Evolutionary conservation across 2,797 vertebrate species (phyloP).

Genomic region (Enteromius treurensis): DNA sequence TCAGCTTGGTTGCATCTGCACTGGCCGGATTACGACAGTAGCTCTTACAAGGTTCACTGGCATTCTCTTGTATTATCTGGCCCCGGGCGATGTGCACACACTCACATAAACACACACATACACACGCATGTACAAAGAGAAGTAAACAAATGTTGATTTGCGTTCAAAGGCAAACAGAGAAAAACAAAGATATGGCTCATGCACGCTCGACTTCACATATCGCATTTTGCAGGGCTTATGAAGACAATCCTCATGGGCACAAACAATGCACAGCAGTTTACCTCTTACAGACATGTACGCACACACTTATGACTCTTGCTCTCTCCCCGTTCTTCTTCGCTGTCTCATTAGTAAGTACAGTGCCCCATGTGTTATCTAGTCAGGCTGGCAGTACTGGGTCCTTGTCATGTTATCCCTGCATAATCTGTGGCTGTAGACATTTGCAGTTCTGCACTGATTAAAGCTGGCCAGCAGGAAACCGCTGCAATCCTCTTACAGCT

Average conservation of each 20-base stretch:
- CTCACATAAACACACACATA: not conserved
- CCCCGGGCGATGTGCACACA: slow-evolving; percentile 29
- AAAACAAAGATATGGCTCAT: slow-evolving; percentile 36
- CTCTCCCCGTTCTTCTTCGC: not conserved
- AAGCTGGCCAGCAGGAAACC: slow-evolving; percentile 51
- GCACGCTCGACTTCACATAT: slow-evolving; percentile 19
- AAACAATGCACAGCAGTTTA: slow-evolving; percentile 28
- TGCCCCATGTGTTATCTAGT: slow-evolving; percentile 32
- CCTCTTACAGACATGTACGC: slow-evolving; percentile 18
- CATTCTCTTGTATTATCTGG: slow-evolving; percentile 46
- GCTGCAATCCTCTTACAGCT: slow-evolving; percentile 52
- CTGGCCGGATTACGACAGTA: slow-evolving; percentile 42
- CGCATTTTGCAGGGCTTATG: slow-evolving; percentile 39
- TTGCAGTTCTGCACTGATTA: slow-evolving; percentile 55
- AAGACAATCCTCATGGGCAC: slow-evolving; percentile 34
- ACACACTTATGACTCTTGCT: not conserved
- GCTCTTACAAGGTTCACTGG: slow-evolving; percentile 53
- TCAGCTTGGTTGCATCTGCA: slow-evolving; percentile 48
- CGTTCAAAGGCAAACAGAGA: slow-evolving; percentile 38
- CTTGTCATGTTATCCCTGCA: slow-evolving; percentile 54
- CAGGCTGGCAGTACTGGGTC: slow-evolving; percentile 21
- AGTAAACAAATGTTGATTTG: slow-evolving; percentile 48
- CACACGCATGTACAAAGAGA: slow-evolving; percentile 31
- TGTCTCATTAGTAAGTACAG: slow-evolving; percentile 41
- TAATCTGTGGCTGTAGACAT: slow-evolving; percentile 54